Base-by-base conservation (phyloP, 2,888 invertebrate genomes). In the Serrognathus titanus region DNA sequence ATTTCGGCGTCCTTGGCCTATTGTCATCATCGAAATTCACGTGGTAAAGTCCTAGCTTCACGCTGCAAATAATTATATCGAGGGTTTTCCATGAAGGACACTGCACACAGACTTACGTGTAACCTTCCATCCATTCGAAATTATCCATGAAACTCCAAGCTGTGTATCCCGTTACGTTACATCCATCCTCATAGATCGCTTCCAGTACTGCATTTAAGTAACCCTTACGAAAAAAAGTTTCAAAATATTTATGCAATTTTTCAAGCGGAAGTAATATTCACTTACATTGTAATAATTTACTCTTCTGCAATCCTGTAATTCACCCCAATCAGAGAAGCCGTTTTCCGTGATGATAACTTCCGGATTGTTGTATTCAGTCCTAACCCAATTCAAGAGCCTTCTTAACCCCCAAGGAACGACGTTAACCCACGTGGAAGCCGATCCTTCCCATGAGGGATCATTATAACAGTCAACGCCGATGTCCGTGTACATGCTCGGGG, bases 71-170 rank as follows among this genome's bases (percentile, higher is more conserved):
- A 31, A 1, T 40, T 7, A 40, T 6, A 7, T 13, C 12, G 11
- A 40, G 7, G 11, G 6, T 3, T 13, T 7, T 40, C 80, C 16
- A 35, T 50, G 10, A 24, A n/a, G 39, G n/a, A 2, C 16, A 31
- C 24, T 6, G 6, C 24, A 6, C 24, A 31, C 2, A 37, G 43
- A 82, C 85, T 83, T 79, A 86, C 82, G 82, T 82, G 68, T 81
- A 90, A 24, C 90, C 90, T 36, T 81, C 79, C 60, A 80, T 80
- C 89, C 90, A 91, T 72, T 91, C 90, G 70, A 86, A 89, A 69
- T 88, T 88, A 66, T 92, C 91, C 72, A 90, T 79, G 8, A 92
- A 75, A 59, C 86, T 86, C 89, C 89, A 90, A 52, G 84, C 83
- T 0, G 86, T 82, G 68, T 89, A 91, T 0, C 85, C 89, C 1